Evolutionary conservation across 2,888 invertebrate species (phyloP), one percentile per base, ranked within the genome.

Genomic region (Sialis lutaria): DNA sequence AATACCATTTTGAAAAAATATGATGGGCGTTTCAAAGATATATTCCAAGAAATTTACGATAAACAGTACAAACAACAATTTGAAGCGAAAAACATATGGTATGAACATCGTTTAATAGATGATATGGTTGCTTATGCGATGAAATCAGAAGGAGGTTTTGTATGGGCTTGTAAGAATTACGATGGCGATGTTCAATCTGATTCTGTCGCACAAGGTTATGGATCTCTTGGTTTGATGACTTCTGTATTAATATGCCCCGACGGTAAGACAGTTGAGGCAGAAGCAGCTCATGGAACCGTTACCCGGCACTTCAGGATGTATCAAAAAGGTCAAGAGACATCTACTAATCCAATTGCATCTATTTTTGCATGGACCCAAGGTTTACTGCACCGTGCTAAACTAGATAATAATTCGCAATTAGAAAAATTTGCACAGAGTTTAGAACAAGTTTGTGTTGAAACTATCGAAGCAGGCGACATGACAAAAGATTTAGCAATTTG

Each of bases 91-190:
- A 81, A 81, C 5, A 83, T 97, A 57, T 96, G 95, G 93, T 98
- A 98, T 62, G 97, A 98, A 65, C 97, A 98, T 65, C 79, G 97
- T 50, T 71, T 98, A 46, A 98, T 98, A 60, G 97, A 98, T 63
- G 97, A 98, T 60, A 97, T 97, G 97, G 96, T 97, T 9, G 97
- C 97, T 2, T 93, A 95, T 60, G 83, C 85, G 33, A 89, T 97
- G 88, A 97, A 97, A 65, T 89, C 91, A 0, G 91, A 93, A 57
- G 98, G 98, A 54, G 97, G 97, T 40, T 98, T 97, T 64, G 95
- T 98, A 0, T 98, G 97, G 97, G 95, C 97, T 6, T 98, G 97
- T 67, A 98, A 98, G 65, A 98, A 98, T 67, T 98, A 98, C 63
- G 97, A 98, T 60, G 97, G 97, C 40, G 97, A 98, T 67, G 97